Percentiles rank a stretch among this genome's conserved stretches.
Evolutionary conservation across 2,888 invertebrate genomes (phyloP).

Genomic region (Lapara coniferarum): DNA sequence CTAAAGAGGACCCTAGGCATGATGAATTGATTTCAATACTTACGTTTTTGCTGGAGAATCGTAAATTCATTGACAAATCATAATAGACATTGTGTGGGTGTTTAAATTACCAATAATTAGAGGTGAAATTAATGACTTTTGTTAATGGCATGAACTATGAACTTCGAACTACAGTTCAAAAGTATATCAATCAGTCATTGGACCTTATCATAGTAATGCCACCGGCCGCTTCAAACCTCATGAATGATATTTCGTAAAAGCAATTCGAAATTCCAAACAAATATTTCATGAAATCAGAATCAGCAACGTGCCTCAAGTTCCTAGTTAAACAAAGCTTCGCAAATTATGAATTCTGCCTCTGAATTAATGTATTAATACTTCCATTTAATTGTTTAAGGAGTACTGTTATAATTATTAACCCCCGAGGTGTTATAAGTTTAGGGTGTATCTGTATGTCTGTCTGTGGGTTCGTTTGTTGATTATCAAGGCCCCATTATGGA

Average conservation of each 20-base stretch:
- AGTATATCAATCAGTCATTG: conserved; percentile 19
- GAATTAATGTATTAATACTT: neutral
- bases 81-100: neutral
- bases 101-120: neutral
- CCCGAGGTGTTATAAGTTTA: no score
- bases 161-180: neutral
- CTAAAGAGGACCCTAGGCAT: neutral
- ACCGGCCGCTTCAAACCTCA: neutral
- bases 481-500: no score
- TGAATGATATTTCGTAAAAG: neutral
- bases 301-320: neutral
- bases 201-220: neutral
- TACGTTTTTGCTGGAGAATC: neutral
- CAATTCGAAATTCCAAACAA: neutral
- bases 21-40: neutral
- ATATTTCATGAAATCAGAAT: neutral
- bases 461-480: no score
- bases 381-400: neutral
- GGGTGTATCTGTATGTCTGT: no score
- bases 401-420: no score
- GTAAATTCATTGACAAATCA: neutral
- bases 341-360: neutral
- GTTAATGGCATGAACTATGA: conserved; percentile 8
- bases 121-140: conserved; percentile 15
- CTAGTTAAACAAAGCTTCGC: neutral